Base-by-base conservation (phyloP, 2,888 invertebrate species). In the Orthosia gothica region DNA sequence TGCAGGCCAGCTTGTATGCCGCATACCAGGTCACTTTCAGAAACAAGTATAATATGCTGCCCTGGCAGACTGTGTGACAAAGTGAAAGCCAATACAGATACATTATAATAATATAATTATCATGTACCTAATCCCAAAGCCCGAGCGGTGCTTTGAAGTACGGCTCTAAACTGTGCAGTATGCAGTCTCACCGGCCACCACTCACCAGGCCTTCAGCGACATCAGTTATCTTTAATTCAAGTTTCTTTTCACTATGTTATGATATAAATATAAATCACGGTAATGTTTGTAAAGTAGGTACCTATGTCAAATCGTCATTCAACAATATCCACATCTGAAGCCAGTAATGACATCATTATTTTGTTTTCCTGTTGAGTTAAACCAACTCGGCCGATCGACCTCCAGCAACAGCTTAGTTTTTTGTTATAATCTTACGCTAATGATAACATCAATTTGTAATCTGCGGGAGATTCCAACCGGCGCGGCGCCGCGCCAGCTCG, bases 351-450 rank as follows among this genome's bases (percentile, higher is more conserved):
- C 13, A 32, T 32, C 23, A 26, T 50, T 74, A 26, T 26, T 16
- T 16, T 45, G 11, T 67, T 76, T 74, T 74, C 67, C 66, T 76
- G 52, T 59, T 66, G n/a, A n/a, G 23, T 54, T 52, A 59, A 40
- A 76, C 52, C 3, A 23, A n/a, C 13, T 59, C 40, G 16, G 3
- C 16, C 15, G n/a, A 26, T 58, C 50, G 58, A 47, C 23, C 58
- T 65, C 45, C 50, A 47, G 26, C 50, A 20, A 64, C 40, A 11
- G 49, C 49, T 5, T 15, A 58, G 5, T 32, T 20, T 50, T n/a
- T 58, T 23, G 20, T 16, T 58, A 52, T 11, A 26, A 20, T 26
- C 18, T 15, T 20, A 50, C 45, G n/a, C 16, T 12, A 16, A 50
- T 5, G 49, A 50, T 26, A 50, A 18, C 12, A 49, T 5, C 18